Evolutionary conservation across 2,888 invertebrate species (phyloP), one percentile per base, ranked within the genome.

Genomic region (Xestobium rufovillosum): DNA sequence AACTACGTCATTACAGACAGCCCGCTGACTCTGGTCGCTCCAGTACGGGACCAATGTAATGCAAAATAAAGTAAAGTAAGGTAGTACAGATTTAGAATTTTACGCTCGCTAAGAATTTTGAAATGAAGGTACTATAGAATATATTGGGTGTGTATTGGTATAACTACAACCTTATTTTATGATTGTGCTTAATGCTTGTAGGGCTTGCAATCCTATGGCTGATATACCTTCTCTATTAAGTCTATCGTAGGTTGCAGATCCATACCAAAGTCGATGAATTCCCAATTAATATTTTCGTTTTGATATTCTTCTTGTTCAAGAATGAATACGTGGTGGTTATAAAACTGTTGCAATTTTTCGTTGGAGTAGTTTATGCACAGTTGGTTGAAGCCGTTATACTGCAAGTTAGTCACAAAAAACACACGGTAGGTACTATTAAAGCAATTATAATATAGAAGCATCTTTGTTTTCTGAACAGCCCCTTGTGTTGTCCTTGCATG

Each of bases 311-410:
- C 82, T 68, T 83, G 82, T 65, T 83, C 82, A 61, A 83, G 70
- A 45, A 83, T 80, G 65, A 83, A 83, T 82, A 83, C 83, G 71
- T 83, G 75, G 51, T 83, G 82, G 65, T 83, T 83, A 76, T 83
- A 83, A 72, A 82, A 83, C 61, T 83, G 83, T 61, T 83, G 82
- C 47, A 83, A 71, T 60, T 81, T 78, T 67, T 83, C 81, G 65
- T 83, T 83, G 60, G 81, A 81, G 70, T 82, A 83, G 71, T 83
- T 83, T 72, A 83, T 83, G 69, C 81, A 82, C 51, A 83, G 69
- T 66, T 83, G 81, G 66, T 83, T 82, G 68, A 82, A 81, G 56
- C 79, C 78, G 71, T 82, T 82, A 69, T 71, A 78, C 80, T 80
- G 62, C n/a, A 36, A 3, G n/a, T 14, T 12, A 38, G 10, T 38